Evolutionary conservation across 2,888 invertebrate species (phyloP), one percentile per base, ranked within the genome.

Genomic region (Ichneumon xanthorius): DNA sequence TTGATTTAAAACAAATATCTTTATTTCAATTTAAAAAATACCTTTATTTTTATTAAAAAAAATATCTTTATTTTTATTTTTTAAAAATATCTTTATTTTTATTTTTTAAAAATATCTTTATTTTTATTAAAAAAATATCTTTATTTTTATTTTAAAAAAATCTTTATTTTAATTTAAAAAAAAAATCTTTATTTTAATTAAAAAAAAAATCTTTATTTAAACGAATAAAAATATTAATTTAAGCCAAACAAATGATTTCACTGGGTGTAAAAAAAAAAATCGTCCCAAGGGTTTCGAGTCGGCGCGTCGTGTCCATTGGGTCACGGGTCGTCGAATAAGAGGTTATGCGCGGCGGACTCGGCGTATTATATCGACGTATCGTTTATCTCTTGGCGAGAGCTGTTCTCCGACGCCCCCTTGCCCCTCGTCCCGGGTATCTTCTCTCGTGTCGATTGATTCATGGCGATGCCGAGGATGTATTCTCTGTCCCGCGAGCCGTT

Each of bases 311-410:
- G 11, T 45, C 45, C 3, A 3, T 45, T 45, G 3, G 45, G 45
- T 45, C 14, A 45, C 11, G 14, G 9, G 9, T 45, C 45, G 45
- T 45, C 45, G 55, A 55, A 26, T 55, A 26, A 55, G 14, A 55
- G 55, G 11, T 55, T 26, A 26, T 11, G 68, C 22, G 61, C 72
- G 65, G 40, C 58, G 71, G 71, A 72, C 77, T 70, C 63, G 30
- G 37, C 53, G 76, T 55, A 82, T 71, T 45, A 2, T 3, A 45
- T 45, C 76, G 68, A 75, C 67, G 81, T 48, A 70, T 22, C 82
- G 71, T 82, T 82, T 76, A 75, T 82, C 76, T 67, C 40, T 22
- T 75, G n/a, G n/a, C n/a, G n/a, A n/a, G 50, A 48, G 70, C 61
- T 2, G 26, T 26, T 55, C 22, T 26, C 22, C 55, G 26, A 22